Evolutionary conservation across 2,888 invertebrate species (phyloP), one percentile per base, ranked within the genome.

Genomic region (Perdita meconis): DNA sequence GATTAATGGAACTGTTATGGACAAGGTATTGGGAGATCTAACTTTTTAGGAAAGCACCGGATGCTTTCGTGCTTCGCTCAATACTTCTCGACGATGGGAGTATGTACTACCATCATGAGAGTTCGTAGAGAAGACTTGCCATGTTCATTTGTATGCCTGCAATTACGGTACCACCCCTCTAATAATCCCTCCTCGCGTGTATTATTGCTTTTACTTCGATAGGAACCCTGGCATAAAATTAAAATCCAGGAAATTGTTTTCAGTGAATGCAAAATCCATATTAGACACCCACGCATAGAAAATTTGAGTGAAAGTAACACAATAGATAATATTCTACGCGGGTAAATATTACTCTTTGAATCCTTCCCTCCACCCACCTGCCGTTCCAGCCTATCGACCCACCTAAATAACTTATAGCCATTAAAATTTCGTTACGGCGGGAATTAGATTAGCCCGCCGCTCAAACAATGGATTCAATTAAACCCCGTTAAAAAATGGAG

Each of bases 91-190:
- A 56, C 12, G 65, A 61, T 61, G 59, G 55, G 64, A 47, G 55
- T 19, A 44, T n/a, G 56, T 56, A 73, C 79, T 85, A 79, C 77
- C 74, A 79, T 36, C 71, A 51, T 61, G 69, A 76, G 71, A 65
- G 80, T n/a, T n/a, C n/a, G n/a, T n/a, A n/a, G n/a, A n/a, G 65
- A 64, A 69, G 64, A 59, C 68, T 64, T 59, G 63, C 73, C 73
- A 76, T 82, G 84, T 85, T 89, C 89, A 89, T 90, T 90, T 90
- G 87, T 89, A 90, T 89, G 83, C 83, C 85, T 82, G 89, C 90
- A 89, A 90, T 90, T 90, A 90, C 89, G 88, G 87, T 83, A 81
- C 80, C 83, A 87, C 84, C 84, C 87, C 77, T 30, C 86, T 79
- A 82, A 84, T 73, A 68, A 68, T 64, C 60, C 50, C 57, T 67